Base-by-base conservation (phyloP, 2,797 vertebrate genomes). In the Limosa lapponica region DNA sequence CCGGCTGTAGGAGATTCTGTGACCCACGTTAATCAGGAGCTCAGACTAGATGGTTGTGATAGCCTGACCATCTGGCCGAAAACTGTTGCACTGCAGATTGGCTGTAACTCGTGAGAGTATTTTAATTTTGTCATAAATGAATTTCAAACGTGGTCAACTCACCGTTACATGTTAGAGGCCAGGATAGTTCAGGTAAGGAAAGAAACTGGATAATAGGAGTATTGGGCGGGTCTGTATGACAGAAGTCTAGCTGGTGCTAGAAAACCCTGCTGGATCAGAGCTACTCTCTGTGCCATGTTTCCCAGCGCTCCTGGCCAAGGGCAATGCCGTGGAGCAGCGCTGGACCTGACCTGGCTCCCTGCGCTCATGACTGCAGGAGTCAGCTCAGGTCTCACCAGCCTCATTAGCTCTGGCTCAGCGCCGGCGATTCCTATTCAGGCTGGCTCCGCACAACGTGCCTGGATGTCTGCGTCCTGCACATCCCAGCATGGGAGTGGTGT, bases 401-500 rank as follows among this genome's bases (percentile, higher is more conserved):
- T 90, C 91, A 86, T 95, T 94, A 94, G 87, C 93, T 94, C 94
- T 96, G 96, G 94, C 95, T 91, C 52, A 0, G 64, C 3, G 72
- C 96, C 84, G 4, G 55, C 82, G 8, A 61, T 86, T 93, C 90
- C 96, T 93, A 84, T 90, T 89, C 86, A 57, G 51, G 70, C 96
- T 82, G 92, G 90, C 92, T 94, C 88, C 73, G 25, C 13, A 17
- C 94, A 91, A 39, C 80, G 71, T 95, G 92, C 94, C 88, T 94
- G 95, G 88, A 54, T 94, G 93, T 79, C 94, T 95, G 94, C 3
- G 11, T 86, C 15, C 6, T 46, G 93, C 94, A 84, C 81, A 92
- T 92, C 95, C 90, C 92, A 23, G 70, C 90, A 90, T 93, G 93
- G 96, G 83, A 97, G 81, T 79, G 73, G 86, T 96, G 96, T 96